Base-by-base conservation (phyloP, 2,113 vertebrate species). In the Phaethornis superciliosus region DNA sequence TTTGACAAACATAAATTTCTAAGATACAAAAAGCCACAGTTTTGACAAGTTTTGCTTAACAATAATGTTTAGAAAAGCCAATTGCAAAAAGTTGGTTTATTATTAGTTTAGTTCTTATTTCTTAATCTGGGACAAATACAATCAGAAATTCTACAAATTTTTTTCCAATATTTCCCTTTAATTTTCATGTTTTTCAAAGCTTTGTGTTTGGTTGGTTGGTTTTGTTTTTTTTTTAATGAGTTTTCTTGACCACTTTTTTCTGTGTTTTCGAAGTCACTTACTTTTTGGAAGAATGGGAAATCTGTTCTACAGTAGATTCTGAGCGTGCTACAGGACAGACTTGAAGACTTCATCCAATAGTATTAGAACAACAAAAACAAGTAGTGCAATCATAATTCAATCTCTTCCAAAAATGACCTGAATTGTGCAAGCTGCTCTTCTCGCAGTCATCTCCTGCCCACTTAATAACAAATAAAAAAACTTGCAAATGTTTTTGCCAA, bases 191-290 rank as follows among this genome's bases (percentile, higher is more conserved):
- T 74, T 88, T 81, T 10, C 14, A 28, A 62, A n/a, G 4, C 49
- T 3, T 6, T 42, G 26, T 42, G 5, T 40, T 60, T 40, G 10
- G 22, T 47, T 47, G 7, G 9, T 47, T 47, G 46, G 20, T 21
- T 20, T 47, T 7, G 10, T 27, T 1, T 0, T 19, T 19, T 62
- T 42, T 65, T 23, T 7, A 1, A 1, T 40, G 40, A 40, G 40
- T 11, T 40, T 40, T 40, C 64, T 75, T 56, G 32, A 28, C 49
- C 6, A 20, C 9, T 21, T 33, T 15, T 63, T 64, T 51, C 42
- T 52, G 9, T 4, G 2, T 56, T 55, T 86, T 22, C 23, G 11
- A 15, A 20, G 8, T 46, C 7, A 10, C 21, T 15, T 42, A 49
- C 5, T 27, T 80, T 68, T 59, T 62, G 21, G 26, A 30, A 62